phyloP scores from a whole-genome alignment of 1,140 invertebrate species.

The Eriocheir sinensis region DNA sequence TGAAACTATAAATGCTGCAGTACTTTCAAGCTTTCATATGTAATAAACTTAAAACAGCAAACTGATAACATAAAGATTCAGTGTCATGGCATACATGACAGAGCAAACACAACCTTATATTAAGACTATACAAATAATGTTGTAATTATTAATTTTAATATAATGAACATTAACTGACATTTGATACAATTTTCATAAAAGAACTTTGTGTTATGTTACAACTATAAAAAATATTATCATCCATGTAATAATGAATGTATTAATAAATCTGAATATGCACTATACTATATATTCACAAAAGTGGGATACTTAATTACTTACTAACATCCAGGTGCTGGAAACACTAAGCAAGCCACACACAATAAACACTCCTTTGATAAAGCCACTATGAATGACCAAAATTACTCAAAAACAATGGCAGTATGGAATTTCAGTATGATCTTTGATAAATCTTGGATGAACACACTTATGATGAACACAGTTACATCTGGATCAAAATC shows the following conservation, averaged over 20 bases:
- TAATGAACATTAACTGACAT: neutral
- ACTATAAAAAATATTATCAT: neutral
- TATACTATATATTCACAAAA: neutral
- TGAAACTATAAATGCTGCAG: neutral
- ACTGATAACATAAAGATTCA: neutral
- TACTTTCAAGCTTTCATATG: neutral
- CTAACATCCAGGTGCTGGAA: too few species aligned
- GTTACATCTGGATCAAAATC: too few species aligned
- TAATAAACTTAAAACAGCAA: neutral
- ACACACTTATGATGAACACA: too few species aligned
- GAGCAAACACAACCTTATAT: neutral
- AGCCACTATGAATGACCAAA: too few species aligned
- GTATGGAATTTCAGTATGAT: too few species aligned
- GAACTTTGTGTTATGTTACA: neutral
- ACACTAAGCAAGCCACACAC: neutral
- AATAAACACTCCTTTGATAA: neutral
- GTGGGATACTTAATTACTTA: neutral
- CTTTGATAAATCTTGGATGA: too few species aligned
- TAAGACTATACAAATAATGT: neutral
- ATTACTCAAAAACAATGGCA: too few species aligned
- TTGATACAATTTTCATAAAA: neutral
- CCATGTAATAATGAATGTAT: neutral
- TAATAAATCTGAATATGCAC: neutral
- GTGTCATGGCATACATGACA: neutral
- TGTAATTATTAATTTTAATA: slow-evolving; percentile 27